phyloP scores from a whole-genome alignment of 2,888 invertebrate genomes.

The Drosophila tanythrix region DNA sequence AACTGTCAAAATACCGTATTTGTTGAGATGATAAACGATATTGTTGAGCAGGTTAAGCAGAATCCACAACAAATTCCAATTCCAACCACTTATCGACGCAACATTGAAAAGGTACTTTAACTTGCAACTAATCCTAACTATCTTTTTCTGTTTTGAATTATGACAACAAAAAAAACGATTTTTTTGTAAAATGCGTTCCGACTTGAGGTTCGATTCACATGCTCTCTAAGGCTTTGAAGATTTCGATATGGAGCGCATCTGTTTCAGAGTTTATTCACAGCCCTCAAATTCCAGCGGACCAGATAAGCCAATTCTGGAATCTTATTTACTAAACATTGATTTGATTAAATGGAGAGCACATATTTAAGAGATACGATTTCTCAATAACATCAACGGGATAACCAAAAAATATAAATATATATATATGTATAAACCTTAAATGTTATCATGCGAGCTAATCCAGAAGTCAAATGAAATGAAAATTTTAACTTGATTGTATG shows the following conservation, averaged over 20 bases:
- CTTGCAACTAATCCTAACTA: slow-evolving; percentile 16
- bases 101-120: slow-evolving; percentile 83
- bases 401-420: neutral
- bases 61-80: slow-evolving; percentile 91
- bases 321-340: slow-evolving; percentile 10
- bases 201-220: slow-evolving; percentile 32
- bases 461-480: slow-evolving; percentile 23
- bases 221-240: slow-evolving; percentile 20
- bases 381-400: slow-evolving; percentile 18
- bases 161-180: slow-evolving; percentile 11
- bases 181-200: slow-evolving; percentile 18
- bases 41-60: slow-evolving; percentile 92
- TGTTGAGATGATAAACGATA: slow-evolving; percentile 93
- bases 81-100: slow-evolving; percentile 84
- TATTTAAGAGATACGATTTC: slow-evolving; percentile 1
- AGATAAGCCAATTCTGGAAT: slow-evolving; percentile 26
- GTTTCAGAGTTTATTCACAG: slow-evolving; percentile 35
- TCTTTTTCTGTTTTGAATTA: slow-evolving; percentile 19
- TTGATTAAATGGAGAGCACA: slow-evolving; percentile 34
- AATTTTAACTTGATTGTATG: slow-evolving; percentile 56
- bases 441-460: slow-evolving; percentile 12
- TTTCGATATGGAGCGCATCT: slow-evolving; percentile 25
- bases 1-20: slow-evolving; percentile 92
- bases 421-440: neutral
- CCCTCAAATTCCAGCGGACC: slow-evolving; percentile 24